Evolutionary conservation across 2,888 invertebrate species (phyloP).

Genomic region (Holacanthella duospinosa): DNA sequence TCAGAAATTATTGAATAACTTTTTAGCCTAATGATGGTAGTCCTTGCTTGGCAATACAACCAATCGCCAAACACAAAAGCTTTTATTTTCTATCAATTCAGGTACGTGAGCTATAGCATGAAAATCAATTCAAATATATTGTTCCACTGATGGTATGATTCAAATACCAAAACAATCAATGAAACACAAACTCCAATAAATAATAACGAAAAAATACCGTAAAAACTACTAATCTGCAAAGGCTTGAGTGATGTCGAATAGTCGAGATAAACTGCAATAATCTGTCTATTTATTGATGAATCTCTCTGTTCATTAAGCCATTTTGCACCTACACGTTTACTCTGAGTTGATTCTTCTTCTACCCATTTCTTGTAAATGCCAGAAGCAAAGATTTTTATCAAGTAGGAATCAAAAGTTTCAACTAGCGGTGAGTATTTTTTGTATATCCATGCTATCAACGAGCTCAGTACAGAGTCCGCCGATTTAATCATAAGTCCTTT

Average conservation of each 20-base stretch:
- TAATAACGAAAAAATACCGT: not conserved
- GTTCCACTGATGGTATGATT: too few relatives aligned
- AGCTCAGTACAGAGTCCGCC: not conserved
- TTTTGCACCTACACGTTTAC: not conserved
- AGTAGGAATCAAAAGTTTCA: not conserved
- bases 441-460: not conserved
- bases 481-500: not conserved
- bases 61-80: too few relatives aligned
- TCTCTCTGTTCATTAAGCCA: not conserved
- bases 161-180: too few relatives aligned
- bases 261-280: not conserved
- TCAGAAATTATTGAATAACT: too few relatives aligned
- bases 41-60: too few relatives aligned
- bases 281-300: not conserved
- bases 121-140: too few relatives aligned
- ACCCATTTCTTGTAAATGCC: not conserved
- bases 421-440: slow-evolving; percentile 1
- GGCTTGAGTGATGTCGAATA: not conserved
- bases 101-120: too few relatives aligned
- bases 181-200: too few relatives aligned
- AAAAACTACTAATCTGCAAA: not conserved
- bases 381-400: not conserved
- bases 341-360: not conserved
- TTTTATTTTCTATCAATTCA: too few relatives aligned
- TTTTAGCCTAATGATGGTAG: too few relatives aligned